Base-by-base conservation (phyloP, 2,888 invertebrate genomes). In the Laothoe populi region DNA sequence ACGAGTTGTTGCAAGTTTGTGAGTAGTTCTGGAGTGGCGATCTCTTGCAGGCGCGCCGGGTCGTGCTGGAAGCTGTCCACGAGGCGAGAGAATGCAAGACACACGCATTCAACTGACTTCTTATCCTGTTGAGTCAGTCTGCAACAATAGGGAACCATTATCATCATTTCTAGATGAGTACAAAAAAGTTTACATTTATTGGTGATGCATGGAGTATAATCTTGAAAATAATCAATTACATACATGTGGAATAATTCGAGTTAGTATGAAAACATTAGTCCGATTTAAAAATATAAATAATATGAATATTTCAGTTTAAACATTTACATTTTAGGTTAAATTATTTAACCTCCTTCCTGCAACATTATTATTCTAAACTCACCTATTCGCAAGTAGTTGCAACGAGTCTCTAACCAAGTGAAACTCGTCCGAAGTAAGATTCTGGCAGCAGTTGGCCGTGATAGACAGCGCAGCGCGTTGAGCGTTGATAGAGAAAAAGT, bases 401-500 rank as follows among this genome's bases (percentile, higher is more conserved):
- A 99, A 92, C 21, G 98, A 98, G 67, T 98, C 98, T 64, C 96
- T 94, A 26, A 99, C 97, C 76, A 98, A 96, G 79, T 97, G 97
- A 88, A 99, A 99, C 90, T 99, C 99, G 77, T 99, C 99, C 0
- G 96, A 94, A 46, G 97, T 97, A 75, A 99, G 94, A 90, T 98
- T 98, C 85, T 98, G 96, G 86, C 99, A 99, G 88, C 99, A 99
- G 87, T 99, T 99, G 63, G 99, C 99, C 0, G 99, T 98, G 71
- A 99, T 98, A 24, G 98, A 97, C 62, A 99, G 93, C 1, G 99
- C 99, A 53, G 99, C 97, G 40, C 99, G 95, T 91, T 99, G 99
- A 13, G 99, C 99, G 81, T 98, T 98, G 78, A 99, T 98, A 57
- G 99, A 99, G 93, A 99, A 99, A 94, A 99, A 99, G 86, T 99